phyloP scores from a whole-genome alignment of 1,140 invertebrate genomes.

The Choristoneura fumiferana region DNA sequence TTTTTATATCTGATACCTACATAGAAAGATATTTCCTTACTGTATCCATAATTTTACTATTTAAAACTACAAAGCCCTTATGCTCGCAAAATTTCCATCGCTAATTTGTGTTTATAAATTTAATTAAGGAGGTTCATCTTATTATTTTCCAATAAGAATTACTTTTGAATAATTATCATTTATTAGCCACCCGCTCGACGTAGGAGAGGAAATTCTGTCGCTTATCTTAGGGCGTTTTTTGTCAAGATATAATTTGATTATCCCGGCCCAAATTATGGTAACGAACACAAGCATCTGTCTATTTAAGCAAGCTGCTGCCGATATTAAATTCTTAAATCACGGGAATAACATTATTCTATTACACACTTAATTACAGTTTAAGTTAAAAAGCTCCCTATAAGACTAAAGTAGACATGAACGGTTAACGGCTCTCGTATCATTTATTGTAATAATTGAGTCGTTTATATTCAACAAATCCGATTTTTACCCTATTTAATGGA shows the following conservation, averaged over 20 bases:
- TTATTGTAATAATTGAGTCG: conserved; percentile 19
- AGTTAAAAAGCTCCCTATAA: too few relatives aligned
- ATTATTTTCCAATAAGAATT: conserved; percentile 26
- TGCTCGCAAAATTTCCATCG: too few relatives aligned
- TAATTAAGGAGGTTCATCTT: conserved; percentile 47
- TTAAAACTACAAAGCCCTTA: too few relatives aligned
- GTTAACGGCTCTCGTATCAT: not conserved
- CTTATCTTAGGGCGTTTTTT: conserved; percentile 36
- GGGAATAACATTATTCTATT: conserved; percentile 18
- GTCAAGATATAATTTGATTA: conserved; percentile 53
- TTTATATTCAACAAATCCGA: conserved; percentile 40
- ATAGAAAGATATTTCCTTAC: too few relatives aligned
- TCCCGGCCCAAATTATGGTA: conserved; percentile 47
- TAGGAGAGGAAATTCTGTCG: conserved; percentile 27
- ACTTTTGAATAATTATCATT: conserved; percentile 44
- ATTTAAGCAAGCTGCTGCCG: conserved; percentile 56
- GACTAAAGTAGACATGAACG: too few relatives aligned
- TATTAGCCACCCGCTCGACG: conserved; percentile 28
- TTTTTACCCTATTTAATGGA: conserved; percentile 37
- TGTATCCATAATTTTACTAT: too few relatives aligned
- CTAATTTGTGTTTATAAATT: conserved; percentile 47
- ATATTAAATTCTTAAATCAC: conserved; percentile 56
- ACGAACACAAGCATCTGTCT: conserved; percentile 45
- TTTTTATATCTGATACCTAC: too few relatives aligned
- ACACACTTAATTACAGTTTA: too few relatives aligned